Conservation (phyloP, 2,797 vertebrate genomes). For the Halcyon leucocephala region DNA sequence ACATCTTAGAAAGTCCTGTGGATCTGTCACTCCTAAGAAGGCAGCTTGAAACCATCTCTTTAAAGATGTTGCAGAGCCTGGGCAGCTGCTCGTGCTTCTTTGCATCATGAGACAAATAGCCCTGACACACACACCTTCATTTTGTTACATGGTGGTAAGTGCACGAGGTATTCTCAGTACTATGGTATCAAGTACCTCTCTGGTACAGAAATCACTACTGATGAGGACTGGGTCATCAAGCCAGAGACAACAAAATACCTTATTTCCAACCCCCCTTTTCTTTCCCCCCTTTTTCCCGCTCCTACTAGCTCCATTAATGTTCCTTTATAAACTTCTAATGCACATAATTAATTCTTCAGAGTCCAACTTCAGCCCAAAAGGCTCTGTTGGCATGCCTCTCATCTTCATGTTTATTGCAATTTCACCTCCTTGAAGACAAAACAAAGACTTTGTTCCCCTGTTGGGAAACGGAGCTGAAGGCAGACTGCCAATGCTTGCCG, state of each 20-base stretch:
- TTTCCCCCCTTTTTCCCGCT: no score
- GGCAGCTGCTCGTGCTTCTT: background rate
- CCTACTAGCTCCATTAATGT: background rate
- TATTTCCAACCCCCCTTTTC: no score
- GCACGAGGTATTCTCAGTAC: background rate
- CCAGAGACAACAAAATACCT: background rate
- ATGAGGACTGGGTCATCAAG: background rate
- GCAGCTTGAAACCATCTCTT: background rate
- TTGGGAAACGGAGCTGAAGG: background rate
- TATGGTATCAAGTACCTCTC: background rate
- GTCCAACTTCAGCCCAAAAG: background rate
- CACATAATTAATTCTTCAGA: background rate
- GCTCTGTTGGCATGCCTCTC: background rate
- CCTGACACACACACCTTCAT: background rate
- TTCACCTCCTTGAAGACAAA: background rate
- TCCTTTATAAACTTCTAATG: background rate
- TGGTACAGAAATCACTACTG: background rate
- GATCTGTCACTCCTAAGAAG: background rate
- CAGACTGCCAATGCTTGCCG: background rate
- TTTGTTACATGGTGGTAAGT: background rate
- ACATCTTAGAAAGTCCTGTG: background rate
- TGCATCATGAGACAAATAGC: background rate
- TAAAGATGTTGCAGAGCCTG: background rate
- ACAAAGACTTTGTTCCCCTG: background rate
- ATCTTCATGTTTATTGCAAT: background rate